Base-by-base conservation (phyloP, 2,113 vertebrate species). In the Dipodomys stephensi region DNA sequence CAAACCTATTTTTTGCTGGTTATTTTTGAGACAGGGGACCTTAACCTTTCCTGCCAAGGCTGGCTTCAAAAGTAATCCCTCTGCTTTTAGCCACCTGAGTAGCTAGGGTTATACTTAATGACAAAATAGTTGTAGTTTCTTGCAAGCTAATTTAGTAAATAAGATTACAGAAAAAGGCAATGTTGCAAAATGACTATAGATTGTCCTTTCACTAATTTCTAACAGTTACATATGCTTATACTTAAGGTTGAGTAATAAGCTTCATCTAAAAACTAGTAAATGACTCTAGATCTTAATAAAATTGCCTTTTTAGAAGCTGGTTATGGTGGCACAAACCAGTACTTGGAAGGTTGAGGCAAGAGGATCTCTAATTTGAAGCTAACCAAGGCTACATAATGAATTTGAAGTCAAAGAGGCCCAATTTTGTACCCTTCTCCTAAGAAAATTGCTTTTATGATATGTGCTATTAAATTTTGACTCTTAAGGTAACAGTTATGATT, bases 131-230 rank as follows among this genome's bases (percentile, higher is more conserved):
- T 87, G 27, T 39, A 88, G 49, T 72, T 88, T 86, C 71, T 79
- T 83, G 30, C 6, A 93, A 83, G 23, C 53, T 82, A 90, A 87
- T n/a, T 93, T 90, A 94, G n/a, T 30, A 89, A 95, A 91, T 73
- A 32, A 30, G 64, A 57, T 57, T 57, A 57, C 15, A 57, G 53
- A 57, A 57, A 57, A 57, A 27, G 27, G 27, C 23, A 22, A 44
- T 28, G 28, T 69, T 25, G 4, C 20, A 67, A 18, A 12, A 86
- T 13, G 12, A 90, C n/a, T 53, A 78, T 27, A 84, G 46, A 78
- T 83, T 44, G 83, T 87, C 81, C 32, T 88, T 90, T 60, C 53
- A 60, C 39, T 68, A 57, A 57, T 57, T 13, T 91, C 28, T 69
- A 90, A 67, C 74, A 90, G 94, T 83, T 82, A 89, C 1, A 46